Conservation (phyloP, 2,113 vertebrate species). For the Accipiter cooperii region DNA sequence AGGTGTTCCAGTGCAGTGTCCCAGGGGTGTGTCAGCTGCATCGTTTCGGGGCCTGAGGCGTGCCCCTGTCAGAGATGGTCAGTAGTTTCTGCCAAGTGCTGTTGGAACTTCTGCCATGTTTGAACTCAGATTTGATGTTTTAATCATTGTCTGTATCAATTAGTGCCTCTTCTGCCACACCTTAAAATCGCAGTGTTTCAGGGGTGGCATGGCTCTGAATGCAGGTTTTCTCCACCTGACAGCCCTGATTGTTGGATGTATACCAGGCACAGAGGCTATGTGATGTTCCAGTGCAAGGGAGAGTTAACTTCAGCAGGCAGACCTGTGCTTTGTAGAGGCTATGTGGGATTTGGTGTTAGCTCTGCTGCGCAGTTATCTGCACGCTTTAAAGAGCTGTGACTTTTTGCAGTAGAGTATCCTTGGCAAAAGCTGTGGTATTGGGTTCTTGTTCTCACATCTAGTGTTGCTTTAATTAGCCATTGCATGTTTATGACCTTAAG, state of each 20-base stretch:
- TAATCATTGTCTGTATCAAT: background rate
- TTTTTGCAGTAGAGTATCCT: background rate
- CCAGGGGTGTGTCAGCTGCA: background rate
- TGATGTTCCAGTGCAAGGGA: background rate
- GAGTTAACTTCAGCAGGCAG: background rate
- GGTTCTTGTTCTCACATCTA: background rate
- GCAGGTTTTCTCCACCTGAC: background rate
- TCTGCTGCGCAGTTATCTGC: background rate
- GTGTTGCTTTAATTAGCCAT: background rate
- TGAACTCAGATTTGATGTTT: background rate
- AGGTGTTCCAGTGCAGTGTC: background rate
- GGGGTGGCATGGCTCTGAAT: background rate
- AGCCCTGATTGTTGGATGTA: background rate
- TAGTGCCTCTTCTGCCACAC: background rate
- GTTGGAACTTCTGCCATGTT: background rate
- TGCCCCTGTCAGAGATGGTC: background rate
- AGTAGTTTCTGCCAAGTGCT: background rate
- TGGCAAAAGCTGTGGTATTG: background rate
- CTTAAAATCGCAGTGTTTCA: background rate
- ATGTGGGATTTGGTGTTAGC: background rate
- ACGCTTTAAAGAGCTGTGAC: background rate
- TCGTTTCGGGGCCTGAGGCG: background rate
- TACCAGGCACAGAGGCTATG: background rate
- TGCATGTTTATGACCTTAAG: background rate
- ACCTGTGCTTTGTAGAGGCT: background rate